Conservation (phyloP, 2,797 vertebrate species). For the Tragelaphus oryx region DNA sequence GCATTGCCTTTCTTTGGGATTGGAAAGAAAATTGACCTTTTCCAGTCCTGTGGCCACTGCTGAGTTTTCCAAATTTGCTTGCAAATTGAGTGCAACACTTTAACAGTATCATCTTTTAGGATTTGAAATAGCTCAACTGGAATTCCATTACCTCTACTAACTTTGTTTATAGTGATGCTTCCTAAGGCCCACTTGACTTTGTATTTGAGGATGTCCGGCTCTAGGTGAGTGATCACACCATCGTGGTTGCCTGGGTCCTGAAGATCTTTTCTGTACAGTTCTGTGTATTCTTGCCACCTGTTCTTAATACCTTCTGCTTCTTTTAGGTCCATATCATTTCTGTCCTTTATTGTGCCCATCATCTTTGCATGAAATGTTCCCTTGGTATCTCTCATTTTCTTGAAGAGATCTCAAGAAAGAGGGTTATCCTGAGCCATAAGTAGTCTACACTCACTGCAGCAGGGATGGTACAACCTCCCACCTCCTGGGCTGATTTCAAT, state of each 20-base stretch:
- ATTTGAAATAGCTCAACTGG: neutral
- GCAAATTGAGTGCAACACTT: neutral
- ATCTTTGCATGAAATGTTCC: neutral
- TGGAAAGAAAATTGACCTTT: neutral
- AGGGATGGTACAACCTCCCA: accelerated
- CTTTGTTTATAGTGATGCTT: neutral
- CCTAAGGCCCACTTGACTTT: neutral
- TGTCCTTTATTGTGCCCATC: neutral
- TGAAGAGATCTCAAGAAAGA: neutral
- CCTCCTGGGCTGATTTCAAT: neutral
- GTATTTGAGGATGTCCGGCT: neutral
- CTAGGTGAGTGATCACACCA: neutral
- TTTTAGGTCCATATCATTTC: neutral
- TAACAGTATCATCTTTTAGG: neutral
- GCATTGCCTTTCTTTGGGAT: neutral
- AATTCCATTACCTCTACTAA: neutral
- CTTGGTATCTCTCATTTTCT: neutral
- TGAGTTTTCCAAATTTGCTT: neutral
- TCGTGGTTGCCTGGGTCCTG: neutral
- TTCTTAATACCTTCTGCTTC: neutral
- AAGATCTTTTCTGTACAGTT: neutral
- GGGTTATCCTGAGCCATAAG: neutral
- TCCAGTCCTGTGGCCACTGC: neutral
- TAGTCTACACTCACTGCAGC: accelerated
- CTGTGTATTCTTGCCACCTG: neutral